These are phyloP conservation scores for Leptinotarsa lineolata DNA, from an alignment of 1,140 invertebrate species.

Conservation along the genomic window DNA sequence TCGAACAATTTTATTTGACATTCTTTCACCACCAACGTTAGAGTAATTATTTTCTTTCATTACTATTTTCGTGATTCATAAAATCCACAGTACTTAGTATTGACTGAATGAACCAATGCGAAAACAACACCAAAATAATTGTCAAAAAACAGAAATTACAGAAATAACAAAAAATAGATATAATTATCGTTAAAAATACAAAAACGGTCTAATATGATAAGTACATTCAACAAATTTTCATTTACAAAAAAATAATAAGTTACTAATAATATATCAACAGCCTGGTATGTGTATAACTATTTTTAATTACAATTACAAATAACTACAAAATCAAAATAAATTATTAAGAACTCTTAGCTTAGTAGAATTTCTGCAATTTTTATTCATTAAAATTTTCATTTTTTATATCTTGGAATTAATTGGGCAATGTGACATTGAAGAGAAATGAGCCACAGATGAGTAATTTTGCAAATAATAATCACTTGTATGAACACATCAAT, in stretches of 20 bases:
- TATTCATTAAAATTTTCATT: constrained; percentile 3
- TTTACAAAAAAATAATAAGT: constrained; percentile 50
- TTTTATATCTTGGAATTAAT: constrained; percentile 15
- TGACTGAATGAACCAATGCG: neutral
- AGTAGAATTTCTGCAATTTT: constrained; percentile 17
- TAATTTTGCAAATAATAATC: constrained; percentile 35
- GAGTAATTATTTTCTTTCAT: too few relatives aligned
- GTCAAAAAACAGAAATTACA: neutral
- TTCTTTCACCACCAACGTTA: too few relatives aligned
- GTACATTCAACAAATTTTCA: constrained; percentile 50
- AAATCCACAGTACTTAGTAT: neutral
- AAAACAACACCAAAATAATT: neutral
- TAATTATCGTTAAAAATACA: constrained; percentile 37
- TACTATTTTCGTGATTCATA: too few relatives aligned
- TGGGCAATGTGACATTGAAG: constrained; percentile 12
- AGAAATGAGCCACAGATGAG: constrained; percentile 30
- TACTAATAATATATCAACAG: constrained; percentile 54
- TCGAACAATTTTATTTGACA: too few relatives aligned
- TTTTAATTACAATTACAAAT: constrained; percentile 40
- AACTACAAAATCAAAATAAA: constrained; percentile 32
- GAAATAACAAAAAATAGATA: constrained; percentile 33
- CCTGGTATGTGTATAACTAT: constrained; percentile 43
- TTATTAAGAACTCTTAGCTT: constrained; percentile 28
- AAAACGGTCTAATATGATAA: constrained; percentile 42
- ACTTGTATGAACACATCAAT: constrained; percentile 46